Conservation (phyloP, 1,140 invertebrate species). For the Drosophila varians region DNA sequence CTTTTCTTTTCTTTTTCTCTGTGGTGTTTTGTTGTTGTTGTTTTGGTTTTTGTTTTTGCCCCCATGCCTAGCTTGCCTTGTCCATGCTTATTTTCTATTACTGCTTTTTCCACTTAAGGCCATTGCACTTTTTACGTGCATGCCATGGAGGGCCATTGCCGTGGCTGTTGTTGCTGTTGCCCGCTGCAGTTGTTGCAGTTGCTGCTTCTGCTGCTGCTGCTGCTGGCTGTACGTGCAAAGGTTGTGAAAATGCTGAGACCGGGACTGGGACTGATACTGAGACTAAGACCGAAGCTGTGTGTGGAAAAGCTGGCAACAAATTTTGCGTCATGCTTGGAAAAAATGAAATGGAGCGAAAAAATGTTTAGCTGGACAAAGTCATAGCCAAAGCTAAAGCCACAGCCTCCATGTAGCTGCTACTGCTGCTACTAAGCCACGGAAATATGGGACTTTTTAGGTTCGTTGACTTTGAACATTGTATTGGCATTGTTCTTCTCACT, state of each 20-base stretch:
- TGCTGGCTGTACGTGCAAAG: constrained; percentile 74
- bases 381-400: constrained; percentile 44
- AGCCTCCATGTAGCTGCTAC: constrained; percentile 4
- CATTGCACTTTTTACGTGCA: constrained; percentile 82
- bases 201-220: constrained; percentile 8
- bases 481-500: constrained; percentile 82
- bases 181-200: constrained; percentile 24
- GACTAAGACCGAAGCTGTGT: constrained; percentile 25
- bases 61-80: constrained; percentile 45
- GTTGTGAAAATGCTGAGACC: constrained; percentile 78
- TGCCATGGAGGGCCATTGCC: constrained; percentile 81
- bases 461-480: constrained; percentile 79
- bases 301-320: constrained; percentile 81
- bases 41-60: constrained; percentile 23
- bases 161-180: constrained; percentile 44
- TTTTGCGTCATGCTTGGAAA: constrained; percentile 81
- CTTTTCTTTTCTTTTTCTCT: constrained; percentile 43
- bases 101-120: constrained; percentile 82
- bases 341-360: constrained; percentile 82
- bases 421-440: constrained; percentile 60
- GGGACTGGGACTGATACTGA: constrained; percentile 51
- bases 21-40: constrained; percentile 8
- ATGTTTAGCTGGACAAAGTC: constrained; percentile 76
- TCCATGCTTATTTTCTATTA: constrained; percentile 82
- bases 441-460: constrained; percentile 82